Evolutionary conservation across 2,888 invertebrate genomes (phyloP), one percentile per base, ranked within the genome.

Genomic region (Rhagonycha fulva): DNA sequence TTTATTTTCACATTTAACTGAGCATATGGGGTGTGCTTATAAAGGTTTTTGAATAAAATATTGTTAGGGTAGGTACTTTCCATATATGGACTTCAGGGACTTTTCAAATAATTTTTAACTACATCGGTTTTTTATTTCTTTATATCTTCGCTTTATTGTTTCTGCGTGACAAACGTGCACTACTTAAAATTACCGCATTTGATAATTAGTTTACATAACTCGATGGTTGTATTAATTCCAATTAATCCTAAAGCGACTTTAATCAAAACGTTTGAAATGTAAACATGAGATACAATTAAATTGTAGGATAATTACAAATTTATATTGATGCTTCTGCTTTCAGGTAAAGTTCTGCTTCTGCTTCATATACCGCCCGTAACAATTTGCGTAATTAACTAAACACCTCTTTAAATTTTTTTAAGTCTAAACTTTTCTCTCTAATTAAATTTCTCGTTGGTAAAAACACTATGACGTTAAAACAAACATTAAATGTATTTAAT

Each of bases 1-100:
- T 72, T 72, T 60, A 72, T 67, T 61, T 72, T 63, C 63, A 62
- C 63, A 28, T 71, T 71, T 66, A 66, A 66, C 63, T 66, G n/a
- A 26, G 63, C 63, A 66, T 66, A 66, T 66, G 63, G 63, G 63
- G 63, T 66, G 63, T 66, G 63, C 63, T 66, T 66, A 66, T 66
- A 24, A 66, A 26, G 63, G 19, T 66, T 66, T 19, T 66, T 66
- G 63, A 66, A 66, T 66, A 66, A 66, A 66, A 66, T 66, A 66
- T 66, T 24, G 19, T 66, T 66, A 24, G 23, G 24, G 63, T 66
- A 66, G 24, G 63, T n/a, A 47, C 47, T 47, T 47, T 47, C 47
- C 47, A 47, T 47, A 47, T 9, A n/a, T n/a, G 19, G 19, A 19
- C 63, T 7, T 24, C 12, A 66, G 63, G 63, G 63, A 66, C 63